A percentile compares a stretch with the other conserved stretches of the same genome.
phyloP scores from a whole-genome alignment of 2,113 vertebrate genomes.

The Scopus umbretta region DNA sequence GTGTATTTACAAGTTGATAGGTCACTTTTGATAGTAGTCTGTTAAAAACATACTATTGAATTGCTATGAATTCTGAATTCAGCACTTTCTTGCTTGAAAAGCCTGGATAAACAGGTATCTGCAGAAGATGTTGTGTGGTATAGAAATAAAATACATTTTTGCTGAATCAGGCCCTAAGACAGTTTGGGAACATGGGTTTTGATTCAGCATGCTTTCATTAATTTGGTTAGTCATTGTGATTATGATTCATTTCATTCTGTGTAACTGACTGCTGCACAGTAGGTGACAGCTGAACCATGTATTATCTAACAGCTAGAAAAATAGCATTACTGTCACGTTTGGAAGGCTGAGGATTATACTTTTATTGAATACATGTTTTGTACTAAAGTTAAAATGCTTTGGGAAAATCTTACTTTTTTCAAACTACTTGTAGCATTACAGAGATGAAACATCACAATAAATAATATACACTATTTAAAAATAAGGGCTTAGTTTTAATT shows the following conservation, averaged over 20 bases:
- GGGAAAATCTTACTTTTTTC: neutral
- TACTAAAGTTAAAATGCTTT: neutral
- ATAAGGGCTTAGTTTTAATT: neutral
- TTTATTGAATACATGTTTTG: neutral
- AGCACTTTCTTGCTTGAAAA: neutral
- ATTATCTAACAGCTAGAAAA: slow-evolving; percentile 47
- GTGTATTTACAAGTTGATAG: neutral
- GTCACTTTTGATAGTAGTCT: neutral
- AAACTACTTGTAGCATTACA: neutral
- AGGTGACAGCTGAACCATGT: slow-evolving; percentile 14
- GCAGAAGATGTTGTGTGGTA: neutral
- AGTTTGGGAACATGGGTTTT: slow-evolving; percentile 16
- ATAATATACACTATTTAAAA: neutral
- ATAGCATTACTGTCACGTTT: neutral
- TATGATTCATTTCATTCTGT: slow-evolving; percentile 37
- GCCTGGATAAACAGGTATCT: neutral
- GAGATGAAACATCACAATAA: neutral
- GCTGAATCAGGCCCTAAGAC: slow-evolving; percentile 17
- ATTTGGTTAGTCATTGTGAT: slow-evolving; percentile 33
- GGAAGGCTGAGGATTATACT: neutral
- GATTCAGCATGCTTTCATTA: slow-evolving; percentile 24
- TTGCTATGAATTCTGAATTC: neutral
- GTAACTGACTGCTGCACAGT: neutral
- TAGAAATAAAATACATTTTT: neutral
- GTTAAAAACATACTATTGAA: neutral